A percentile compares a stretch with the other conserved stretches of the same genome.
These are phyloP conservation scores for Drosophila sturtevanti DNA, from an alignment of 1,140 invertebrate genomes.

Conservation along the genomic window DNA sequence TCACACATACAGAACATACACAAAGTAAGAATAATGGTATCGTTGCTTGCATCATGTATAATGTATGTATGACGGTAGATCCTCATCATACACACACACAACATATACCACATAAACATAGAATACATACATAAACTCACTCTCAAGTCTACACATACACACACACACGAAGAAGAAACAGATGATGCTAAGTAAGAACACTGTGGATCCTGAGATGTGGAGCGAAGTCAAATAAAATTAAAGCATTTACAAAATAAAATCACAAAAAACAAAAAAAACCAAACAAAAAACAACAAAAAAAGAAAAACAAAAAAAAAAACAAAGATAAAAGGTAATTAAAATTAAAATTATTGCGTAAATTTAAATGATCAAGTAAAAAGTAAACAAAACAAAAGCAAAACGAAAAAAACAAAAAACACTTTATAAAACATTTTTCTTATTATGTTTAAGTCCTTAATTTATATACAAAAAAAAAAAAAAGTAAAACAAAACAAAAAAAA, in stretches of 20 bases:
- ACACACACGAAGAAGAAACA: conserved; percentile 7
- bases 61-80: conserved; percentile 32
- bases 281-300: conserved; percentile 34
- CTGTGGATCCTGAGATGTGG: conserved; percentile 56
- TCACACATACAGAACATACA: conserved; percentile 46
- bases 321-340: conserved; percentile 53
- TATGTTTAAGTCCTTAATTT: conserved; percentile 78
- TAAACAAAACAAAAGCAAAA: conserved; percentile 46
- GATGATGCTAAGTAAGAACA: conserved; percentile 13
- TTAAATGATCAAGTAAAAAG: conserved; percentile 59
- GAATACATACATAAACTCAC: conserved; percentile 14
- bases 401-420: conserved; percentile 54
- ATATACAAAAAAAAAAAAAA: conserved; percentile 72
- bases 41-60: conserved; percentile 26
- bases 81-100: conserved; percentile 28
- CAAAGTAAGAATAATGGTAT: conserved; percentile 46
- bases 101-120: conserved; percentile 3
- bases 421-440: conserved; percentile 78
- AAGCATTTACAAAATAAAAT: conserved; percentile 71
- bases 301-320: conserved; percentile 50
- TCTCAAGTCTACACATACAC: conserved; percentile 7
- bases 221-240: conserved; percentile 73
- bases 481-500: conserved; percentile 9
- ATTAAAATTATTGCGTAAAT: conserved; percentile 56
- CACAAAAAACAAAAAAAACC: conserved; percentile 23